A percentile compares a stretch with the other conserved stretches of the same genome.
These are phyloP conservation scores for Patella caerulea DNA, from an alignment of 2,888 invertebrate genomes.

Conservation along the genomic window DNA sequence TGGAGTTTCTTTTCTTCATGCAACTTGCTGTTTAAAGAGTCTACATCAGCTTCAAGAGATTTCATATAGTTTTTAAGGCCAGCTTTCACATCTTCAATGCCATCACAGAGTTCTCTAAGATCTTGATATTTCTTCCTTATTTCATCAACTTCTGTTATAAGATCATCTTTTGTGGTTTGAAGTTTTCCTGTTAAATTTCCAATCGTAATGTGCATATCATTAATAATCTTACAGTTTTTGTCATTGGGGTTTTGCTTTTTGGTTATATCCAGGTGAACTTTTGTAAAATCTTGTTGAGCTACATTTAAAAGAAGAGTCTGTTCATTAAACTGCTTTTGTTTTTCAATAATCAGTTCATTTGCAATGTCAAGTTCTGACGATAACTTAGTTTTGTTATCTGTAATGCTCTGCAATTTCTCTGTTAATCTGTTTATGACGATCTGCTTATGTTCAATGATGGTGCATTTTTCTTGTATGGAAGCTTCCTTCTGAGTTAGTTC, in stretches of 20 bases:
- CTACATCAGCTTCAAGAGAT: constrained; percentile 14
- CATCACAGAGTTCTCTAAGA: background rate
- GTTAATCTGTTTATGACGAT: background rate
- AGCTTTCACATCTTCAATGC: background rate
- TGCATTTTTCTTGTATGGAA: constrained; percentile 1
- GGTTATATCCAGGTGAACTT: background rate
- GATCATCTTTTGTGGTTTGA: background rate
- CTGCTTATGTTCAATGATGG: background rate
- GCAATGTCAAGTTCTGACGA: no score
- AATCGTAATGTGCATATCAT: constrained; percentile 9
- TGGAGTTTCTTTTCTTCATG: background rate
- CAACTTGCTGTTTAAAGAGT: constrained; percentile 3
- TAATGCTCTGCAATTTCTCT: constrained; percentile 14
- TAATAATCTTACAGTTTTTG: background rate
- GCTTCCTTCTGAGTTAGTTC: background rate
- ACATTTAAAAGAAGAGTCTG: background rate
- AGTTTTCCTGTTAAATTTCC: constrained; percentile 17
- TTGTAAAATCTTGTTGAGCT: background rate
- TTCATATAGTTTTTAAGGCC: constrained; percentile 16
- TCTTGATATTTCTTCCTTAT: constrained; percentile 15
- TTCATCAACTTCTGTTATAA: background rate
- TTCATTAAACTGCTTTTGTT: background rate
- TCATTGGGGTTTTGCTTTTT: background rate
- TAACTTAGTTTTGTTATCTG: background rate
- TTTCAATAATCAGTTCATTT: background rate